Conservation (phyloP, 2,888 invertebrate genomes). For the Ctenicera cuprea region DNA sequence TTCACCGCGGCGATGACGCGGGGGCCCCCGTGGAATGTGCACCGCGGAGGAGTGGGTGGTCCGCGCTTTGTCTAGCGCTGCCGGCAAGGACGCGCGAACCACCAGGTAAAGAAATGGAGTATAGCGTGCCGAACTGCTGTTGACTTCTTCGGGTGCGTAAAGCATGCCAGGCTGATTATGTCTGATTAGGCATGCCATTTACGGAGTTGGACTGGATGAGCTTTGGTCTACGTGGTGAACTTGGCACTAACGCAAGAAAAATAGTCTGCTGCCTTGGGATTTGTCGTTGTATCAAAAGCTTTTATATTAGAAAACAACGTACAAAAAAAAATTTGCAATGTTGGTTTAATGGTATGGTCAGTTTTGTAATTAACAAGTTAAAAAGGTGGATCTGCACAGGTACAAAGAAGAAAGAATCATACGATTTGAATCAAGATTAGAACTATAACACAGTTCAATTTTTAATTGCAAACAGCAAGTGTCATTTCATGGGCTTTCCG, state of each 20-base stretch:
- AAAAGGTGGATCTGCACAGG: too few relatives aligned
- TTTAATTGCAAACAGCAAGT: too few relatives aligned
- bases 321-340: too few relatives aligned
- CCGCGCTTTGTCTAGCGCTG: constrained; percentile 44
- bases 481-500: too few relatives aligned
- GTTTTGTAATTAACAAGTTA: too few relatives aligned
- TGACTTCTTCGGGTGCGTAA: constrained; percentile 31
- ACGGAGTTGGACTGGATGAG: constrained; percentile 1
- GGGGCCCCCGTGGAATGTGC: constrained; percentile 43
- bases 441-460: too few relatives aligned
- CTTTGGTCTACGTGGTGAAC: not conserved
- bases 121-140: constrained; percentile 24
- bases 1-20: constrained; percentile 1
- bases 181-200: constrained; percentile 26
- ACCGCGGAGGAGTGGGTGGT: constrained; percentile 49
- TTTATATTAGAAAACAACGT: too few relatives aligned
- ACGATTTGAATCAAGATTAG: too few relatives aligned
- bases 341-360: too few relatives aligned
- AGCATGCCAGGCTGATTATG: constrained; percentile 28
- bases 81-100: constrained; percentile 52
- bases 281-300: too few relatives aligned
- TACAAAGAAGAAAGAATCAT: too few relatives aligned
- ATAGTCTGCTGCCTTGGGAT: too few relatives aligned
- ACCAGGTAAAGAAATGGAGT: constrained; percentile 43
- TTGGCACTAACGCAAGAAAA: not conserved